These are phyloP conservation scores for Gambusia affinis DNA, from an alignment of 2,113 vertebrate genomes.

Conservation along the genomic window DNA sequence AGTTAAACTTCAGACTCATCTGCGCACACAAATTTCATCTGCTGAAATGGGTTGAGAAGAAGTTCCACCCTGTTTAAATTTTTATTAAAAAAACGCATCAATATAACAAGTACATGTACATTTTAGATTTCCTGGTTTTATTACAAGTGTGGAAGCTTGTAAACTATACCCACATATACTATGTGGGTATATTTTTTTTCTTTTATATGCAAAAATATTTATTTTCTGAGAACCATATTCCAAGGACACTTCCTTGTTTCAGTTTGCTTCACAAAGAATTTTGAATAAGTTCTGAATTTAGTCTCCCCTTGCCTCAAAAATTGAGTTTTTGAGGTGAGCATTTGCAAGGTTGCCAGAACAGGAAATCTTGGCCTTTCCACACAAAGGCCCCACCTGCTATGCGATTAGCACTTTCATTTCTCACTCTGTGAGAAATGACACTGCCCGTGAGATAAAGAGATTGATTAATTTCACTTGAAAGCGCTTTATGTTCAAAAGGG, in stretches of 20 bases:
- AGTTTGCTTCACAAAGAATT: conserved; percentile 19
- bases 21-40: conserved; percentile 43
- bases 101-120: background rate
- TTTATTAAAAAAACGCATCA: background rate
- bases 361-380: conserved; percentile 51
- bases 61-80: conserved; percentile 34
- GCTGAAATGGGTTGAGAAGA: conserved; percentile 33
- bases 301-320: conserved; percentile 40
- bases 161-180: background rate
- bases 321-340: conserved; percentile 14
- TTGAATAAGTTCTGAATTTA: conserved; percentile 40
- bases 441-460: conserved; percentile 91
- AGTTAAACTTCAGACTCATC: conserved; percentile 42
- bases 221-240: background rate
- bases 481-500: conserved; percentile 86
- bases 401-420: conserved; percentile 92
- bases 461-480: conserved; percentile 97
- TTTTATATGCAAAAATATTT: background rate
- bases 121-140: background rate
- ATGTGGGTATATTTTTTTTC: background rate
- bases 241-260: conserved; percentile 11
- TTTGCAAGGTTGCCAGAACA: conserved; percentile 62
- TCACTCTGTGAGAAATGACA: conserved; percentile 93
- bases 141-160: background rate
- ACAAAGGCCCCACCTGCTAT: conserved; percentile 71